Base-by-base conservation (phyloP, 2,797 vertebrate species). In the Phrynocephalus forsythii region DNA sequence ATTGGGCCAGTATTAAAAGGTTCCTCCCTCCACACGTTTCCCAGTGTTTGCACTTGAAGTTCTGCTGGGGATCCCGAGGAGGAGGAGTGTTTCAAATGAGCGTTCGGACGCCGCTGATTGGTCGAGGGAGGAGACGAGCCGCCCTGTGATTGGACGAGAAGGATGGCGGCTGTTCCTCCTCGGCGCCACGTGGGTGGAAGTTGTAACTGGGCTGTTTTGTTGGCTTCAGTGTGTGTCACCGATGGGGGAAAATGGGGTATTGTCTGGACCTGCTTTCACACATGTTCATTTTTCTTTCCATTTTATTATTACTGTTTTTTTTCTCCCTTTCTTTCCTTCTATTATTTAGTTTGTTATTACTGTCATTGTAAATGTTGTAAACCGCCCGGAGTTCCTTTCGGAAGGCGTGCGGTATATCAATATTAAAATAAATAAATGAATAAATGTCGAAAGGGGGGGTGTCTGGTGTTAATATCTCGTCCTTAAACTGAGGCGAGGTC, bases 81-180 rank as follows among this genome's bases (percentile, higher is more conserved):
- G 88, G 52, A 81, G 86, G 86, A 0, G 26, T 6, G 87, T 95
- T 94, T 94, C 88, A 88, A 94, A 94, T 69, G 85, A 6, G 85
- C 0, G 86, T 77, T 60, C 78, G 24, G 52, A 16, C 38, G 18
- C 44, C 73, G 77, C 82, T 73, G 86, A 94, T 92, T 95, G 94
- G 94, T 0, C 48, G 44, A 5, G 72, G 2, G 86, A 13, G 24
- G 30, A 9, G 44, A 11, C 20, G 6, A 38, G 38, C 38, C 69
- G 90, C 3, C 67, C 3, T 67, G 11, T 78, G 86, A 94, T 93
- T 94, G 92, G 94, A 1, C 7, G 79, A 0, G 0, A 0, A 9
- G 48, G 18, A 1, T 44, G 10, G 44, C 26, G 33, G 30, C 26
- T 80, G 50, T 56, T 84, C 84, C 30, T 66, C n/a, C 83, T 22